Conservation (phyloP, 2,888 invertebrate species). For the Macrophya alboannulata region DNA sequence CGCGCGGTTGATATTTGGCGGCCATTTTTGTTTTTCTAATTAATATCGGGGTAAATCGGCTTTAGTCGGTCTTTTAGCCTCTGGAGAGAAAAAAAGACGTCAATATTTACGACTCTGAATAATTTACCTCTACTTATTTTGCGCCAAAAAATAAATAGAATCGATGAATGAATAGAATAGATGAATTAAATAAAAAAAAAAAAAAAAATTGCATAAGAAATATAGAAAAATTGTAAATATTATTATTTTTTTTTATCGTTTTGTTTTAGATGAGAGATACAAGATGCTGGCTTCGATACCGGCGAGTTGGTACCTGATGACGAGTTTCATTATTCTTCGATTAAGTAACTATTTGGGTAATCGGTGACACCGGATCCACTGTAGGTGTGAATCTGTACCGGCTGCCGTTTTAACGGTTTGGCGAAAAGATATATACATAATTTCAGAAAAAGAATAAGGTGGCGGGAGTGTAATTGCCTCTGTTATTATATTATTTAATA, state of each 20-base stretch:
- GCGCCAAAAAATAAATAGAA: not conserved
- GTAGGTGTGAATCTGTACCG: not conserved
- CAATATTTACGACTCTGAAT: not conserved
- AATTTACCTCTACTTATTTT: not conserved
- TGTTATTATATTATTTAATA: not conserved
- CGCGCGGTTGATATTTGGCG: not conserved
- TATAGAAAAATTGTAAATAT: not conserved
- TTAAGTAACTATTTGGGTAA: slow-evolving; percentile 74
- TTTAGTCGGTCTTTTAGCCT: not conserved
- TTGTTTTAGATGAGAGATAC: slow-evolving; percentile 89
- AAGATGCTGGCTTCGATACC: slow-evolving; percentile 90
- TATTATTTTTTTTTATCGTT: slow-evolving; percentile 74
- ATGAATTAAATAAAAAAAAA: no score
- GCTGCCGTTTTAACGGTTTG: not conserved
- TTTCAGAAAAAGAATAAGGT: slow-evolving; percentile 8
- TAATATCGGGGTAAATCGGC: not conserved
- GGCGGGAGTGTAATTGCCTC: slow-evolving; percentile 31
- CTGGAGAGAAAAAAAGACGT: not conserved
- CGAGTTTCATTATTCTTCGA: slow-evolving; percentile 83
- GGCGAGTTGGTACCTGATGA: slow-evolving; percentile 87
- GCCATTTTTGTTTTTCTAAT: not conserved
- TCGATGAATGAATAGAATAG: not conserved
- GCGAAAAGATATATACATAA: not conserved
- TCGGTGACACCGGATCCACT: slow-evolving; percentile 71
- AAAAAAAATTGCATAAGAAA: not conserved